Evolutionary conservation across 1,140 invertebrate species (phyloP).

Genomic region (Uloborus diversus): DNA sequence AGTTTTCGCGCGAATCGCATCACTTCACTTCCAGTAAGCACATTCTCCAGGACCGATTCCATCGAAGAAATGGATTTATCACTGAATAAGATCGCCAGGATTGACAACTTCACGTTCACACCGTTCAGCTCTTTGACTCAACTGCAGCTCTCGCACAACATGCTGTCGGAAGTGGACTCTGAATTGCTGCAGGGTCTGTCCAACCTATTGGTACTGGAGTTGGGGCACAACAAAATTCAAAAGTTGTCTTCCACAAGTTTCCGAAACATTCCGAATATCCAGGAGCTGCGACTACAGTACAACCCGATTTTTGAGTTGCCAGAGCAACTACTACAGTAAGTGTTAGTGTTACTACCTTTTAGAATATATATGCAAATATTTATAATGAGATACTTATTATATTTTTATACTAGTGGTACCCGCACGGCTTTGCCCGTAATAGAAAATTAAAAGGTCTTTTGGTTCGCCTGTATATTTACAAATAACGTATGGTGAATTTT

Average conservation of each 20-base stretch:
- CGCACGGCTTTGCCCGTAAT: no score
- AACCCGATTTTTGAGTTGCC: conserved; percentile 10
- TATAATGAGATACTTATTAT: no score
- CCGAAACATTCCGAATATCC: neutral
- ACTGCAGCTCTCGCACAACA: conserved; percentile 5
- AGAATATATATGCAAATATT: no score
- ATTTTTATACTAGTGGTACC: no score
- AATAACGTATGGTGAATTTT: no score
- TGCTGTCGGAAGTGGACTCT: neutral
- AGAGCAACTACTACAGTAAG: conserved; percentile 22
- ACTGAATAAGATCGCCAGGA: neutral
- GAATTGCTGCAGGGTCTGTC: conserved; percentile 9
- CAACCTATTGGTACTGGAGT: conserved; percentile 29
- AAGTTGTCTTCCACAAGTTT: neutral
- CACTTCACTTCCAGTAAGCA: neutral
- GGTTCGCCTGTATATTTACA: no score
- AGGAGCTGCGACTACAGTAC: conserved; percentile 31
- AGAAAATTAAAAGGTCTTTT: no score
- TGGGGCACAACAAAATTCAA: conserved; percentile 11
- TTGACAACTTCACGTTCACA: conserved; percentile 15
- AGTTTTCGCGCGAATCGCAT: conserved; percentile 21
- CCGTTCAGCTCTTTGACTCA: conserved; percentile 7
- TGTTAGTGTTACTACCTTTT: neutral
- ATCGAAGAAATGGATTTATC: conserved; percentile 29
- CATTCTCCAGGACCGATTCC: neutral